A percentile compares a stretch with the other conserved stretches of the same genome.
Evolutionary conservation across 2,113 vertebrate genomes (phyloP).

Genomic region (Emydocephalus ijimae): DNA sequence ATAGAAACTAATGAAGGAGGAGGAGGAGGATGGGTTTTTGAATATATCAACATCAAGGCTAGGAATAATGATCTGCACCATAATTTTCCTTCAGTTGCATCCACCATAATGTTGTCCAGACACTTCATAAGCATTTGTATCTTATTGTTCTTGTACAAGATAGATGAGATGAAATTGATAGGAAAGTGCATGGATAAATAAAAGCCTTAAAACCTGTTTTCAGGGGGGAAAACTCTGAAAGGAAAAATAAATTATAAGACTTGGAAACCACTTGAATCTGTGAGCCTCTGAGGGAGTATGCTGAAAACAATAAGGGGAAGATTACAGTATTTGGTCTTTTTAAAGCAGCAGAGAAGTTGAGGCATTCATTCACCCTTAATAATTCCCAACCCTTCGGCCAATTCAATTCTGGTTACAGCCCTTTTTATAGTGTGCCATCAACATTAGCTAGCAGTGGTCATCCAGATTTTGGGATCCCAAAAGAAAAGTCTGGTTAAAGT

Average conservation of each 20-base stretch:
- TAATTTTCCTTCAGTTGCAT: not conserved
- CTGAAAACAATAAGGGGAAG: not conserved
- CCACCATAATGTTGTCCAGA: not conserved
- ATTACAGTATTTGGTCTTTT: not conserved
- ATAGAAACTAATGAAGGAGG: not conserved
- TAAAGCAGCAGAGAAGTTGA: not conserved
- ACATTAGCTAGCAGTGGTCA: not conserved
- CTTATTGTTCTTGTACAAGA: not conserved
- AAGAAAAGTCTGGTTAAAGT: not conserved
- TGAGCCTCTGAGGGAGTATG: not conserved
- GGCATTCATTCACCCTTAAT: not conserved
- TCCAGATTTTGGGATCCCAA: not conserved
- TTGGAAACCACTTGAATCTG: not conserved
- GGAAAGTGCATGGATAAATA: not conserved
- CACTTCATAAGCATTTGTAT: not conserved
- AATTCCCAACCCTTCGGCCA: not conserved
- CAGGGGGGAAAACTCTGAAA: not conserved
- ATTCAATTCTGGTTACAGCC: not conserved
- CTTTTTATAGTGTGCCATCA: not conserved
- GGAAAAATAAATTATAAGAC: not conserved
- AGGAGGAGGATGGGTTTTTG: not conserved
- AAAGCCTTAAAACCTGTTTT: not conserved
- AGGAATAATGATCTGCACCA: not conserved
- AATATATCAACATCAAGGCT: not conserved
- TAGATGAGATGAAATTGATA: not conserved